Evolutionary conservation across 2,797 vertebrate genomes (phyloP).

Genomic region (Bovichtus diacanthus): DNA sequence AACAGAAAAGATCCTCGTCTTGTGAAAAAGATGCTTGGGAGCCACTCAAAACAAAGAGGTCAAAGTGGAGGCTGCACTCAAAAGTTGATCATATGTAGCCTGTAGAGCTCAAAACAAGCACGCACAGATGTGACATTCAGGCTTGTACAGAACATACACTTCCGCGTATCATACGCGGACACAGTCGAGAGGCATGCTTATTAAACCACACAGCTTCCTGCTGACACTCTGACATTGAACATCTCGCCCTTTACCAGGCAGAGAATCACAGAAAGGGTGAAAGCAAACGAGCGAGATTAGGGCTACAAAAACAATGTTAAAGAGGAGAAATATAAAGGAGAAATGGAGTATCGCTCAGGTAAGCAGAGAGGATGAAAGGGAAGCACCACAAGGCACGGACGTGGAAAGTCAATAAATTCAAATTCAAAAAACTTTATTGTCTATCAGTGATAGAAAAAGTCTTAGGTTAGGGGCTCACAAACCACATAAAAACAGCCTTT

Average conservation of each 20-base stretch:
- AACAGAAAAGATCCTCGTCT: slow-evolving; percentile 68
- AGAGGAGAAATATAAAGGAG: slow-evolving; percentile 29
- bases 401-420: slow-evolving; percentile 41
- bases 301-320: slow-evolving; percentile 24
- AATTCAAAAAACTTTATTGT: no score
- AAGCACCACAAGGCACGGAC: slow-evolving; percentile 20
- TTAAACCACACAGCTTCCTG: slow-evolving; percentile 68
- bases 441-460: no score
- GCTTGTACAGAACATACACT: slow-evolving; percentile 18
- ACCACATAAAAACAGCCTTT: slow-evolving; percentile 11
- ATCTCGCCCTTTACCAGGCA: slow-evolving; percentile 32
- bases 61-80: slow-evolving; percentile 45
- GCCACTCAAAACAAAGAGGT: slow-evolving; percentile 67
- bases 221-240: slow-evolving; percentile 68
- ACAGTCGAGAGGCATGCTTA: slow-evolving; percentile 55
- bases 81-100: slow-evolving; percentile 58
- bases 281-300: slow-evolving; percentile 8
- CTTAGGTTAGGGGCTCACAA: no score
- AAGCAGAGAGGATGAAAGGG: slow-evolving; percentile 25
- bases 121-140: slow-evolving; percentile 17
- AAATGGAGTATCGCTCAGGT: slow-evolving; percentile 33
- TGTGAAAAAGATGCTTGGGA: slow-evolving; percentile 57
- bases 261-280: slow-evolving; percentile 25
- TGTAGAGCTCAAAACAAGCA: slow-evolving; percentile 55
- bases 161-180: slow-evolving; percentile 18